Evolutionary conservation across 92 coral and sea anemone genomes (phyloP).

Genomic region (Umimayanthus kanabou): DNA sequence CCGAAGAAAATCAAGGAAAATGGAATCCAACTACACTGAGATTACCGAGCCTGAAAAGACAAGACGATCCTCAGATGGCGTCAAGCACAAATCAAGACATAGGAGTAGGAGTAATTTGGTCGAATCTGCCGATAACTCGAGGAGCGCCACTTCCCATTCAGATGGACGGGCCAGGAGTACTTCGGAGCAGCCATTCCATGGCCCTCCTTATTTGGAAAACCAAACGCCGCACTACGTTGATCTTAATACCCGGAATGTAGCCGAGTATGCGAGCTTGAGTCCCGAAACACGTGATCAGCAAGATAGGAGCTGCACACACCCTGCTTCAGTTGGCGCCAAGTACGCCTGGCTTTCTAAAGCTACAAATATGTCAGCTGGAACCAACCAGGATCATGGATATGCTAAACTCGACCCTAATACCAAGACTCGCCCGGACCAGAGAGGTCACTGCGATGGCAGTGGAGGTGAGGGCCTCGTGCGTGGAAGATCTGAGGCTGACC

Average conservation of each 20-base stretch:
- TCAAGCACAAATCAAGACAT: background rate
- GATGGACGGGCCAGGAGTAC: background rate
- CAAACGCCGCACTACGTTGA: background rate
- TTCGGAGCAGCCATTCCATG: background rate
- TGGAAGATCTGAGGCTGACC: background rate
- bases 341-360: slow-evolving; percentile 10
- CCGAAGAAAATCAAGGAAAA: background rate
- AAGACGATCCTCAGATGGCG: background rate
- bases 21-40: background rate
- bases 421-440: background rate
- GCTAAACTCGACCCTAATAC: background rate
- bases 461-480: background rate
- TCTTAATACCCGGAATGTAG: background rate
- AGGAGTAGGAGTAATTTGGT: background rate
- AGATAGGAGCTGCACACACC: background rate
- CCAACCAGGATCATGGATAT: background rate
- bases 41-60: background rate
- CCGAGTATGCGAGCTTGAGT: slow-evolving; percentile 13
- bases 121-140: background rate
- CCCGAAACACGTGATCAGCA: slow-evolving; percentile 5
- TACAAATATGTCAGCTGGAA: background rate
- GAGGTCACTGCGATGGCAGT: background rate
- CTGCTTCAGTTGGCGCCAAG: background rate
- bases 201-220: background rate
- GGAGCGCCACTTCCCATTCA: background rate